Evolutionary conservation across 2,797 vertebrate species (phyloP).

Genomic region (Galaxias olidus): DNA sequence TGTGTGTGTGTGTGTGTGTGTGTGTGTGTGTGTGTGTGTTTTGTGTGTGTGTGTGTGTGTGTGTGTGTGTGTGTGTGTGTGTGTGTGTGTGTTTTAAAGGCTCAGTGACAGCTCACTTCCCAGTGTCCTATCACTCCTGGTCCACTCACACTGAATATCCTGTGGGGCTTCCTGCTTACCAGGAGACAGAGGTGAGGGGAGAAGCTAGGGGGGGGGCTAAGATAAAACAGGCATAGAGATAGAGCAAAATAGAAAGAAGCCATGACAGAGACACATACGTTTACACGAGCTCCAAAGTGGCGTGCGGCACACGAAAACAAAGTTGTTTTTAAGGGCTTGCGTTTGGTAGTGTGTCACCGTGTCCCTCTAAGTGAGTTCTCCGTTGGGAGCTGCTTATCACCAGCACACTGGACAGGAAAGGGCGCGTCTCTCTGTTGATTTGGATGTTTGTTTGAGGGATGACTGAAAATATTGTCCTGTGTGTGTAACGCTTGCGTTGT

Average conservation of each 20-base stretch:
- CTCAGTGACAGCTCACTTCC: slow-evolving; percentile 75
- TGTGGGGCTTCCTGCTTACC: slow-evolving; percentile 74
- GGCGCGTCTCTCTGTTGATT: slow-evolving; percentile 62
- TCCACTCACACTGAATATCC: slow-evolving; percentile 75
- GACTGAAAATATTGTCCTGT: slow-evolving; percentile 37
- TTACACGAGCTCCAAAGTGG: neutral
- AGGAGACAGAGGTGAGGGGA: neutral
- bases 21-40: slow-evolving; percentile 27
- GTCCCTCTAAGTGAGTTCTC: slow-evolving; percentile 39
- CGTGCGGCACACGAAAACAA: neutral
- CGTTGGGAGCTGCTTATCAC: slow-evolving; percentile 67
- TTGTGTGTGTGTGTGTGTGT: slow-evolving; percentile 31
- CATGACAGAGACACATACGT: neutral
- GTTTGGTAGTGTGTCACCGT: slow-evolving; percentile 23
- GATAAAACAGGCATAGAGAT: slow-evolving; percentile 6
- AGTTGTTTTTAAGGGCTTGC: neutral
- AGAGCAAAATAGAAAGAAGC: slow-evolving; percentile 12
- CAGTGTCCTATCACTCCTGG: slow-evolving; percentile 80
- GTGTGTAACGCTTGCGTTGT: no score
- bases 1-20: slow-evolving; percentile 23
- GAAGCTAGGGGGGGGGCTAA: neutral
- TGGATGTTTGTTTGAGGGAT: slow-evolving; percentile 59
- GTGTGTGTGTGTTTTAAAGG: slow-evolving; percentile 44
- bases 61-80: slow-evolving; percentile 24
- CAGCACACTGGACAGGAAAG: slow-evolving; percentile 68